Base-by-base conservation (phyloP, 1,140 invertebrate species). In the Anthonomus grandis region DNA sequence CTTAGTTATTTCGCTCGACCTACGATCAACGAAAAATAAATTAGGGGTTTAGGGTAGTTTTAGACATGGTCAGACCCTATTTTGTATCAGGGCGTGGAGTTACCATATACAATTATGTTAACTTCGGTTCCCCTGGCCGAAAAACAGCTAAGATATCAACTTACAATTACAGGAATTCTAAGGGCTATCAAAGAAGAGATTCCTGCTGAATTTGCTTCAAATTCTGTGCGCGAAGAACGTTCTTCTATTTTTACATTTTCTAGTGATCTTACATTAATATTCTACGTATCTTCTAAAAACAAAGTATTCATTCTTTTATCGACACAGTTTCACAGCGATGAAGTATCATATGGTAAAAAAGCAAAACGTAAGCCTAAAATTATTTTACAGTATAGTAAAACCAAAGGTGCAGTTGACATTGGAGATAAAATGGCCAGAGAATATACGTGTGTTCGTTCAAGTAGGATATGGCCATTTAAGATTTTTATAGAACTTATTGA, bases 201-300 rank as follows among this genome's bases (percentile, higher is more conserved):
- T 39, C 49, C 27, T 46, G 17, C n/a, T 21, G 46, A 49, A 13
- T 49, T 34, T 49, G 24, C 31, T 17, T 22, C 49, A 12, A 39
- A 51, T 39, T 39, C 34, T 39, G 13, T 18, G 49, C 49, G 49
- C 23, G 18, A 36, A 51, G 36, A 44, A 51, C 31, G 18, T 4
- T 51, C 49, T n/a, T 39, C 31, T 51, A 41, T 42, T 36, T 51
- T 41, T 51, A n/a, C 17, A 9, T 44, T 51, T 51, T 51, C 27
- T 51, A 39, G 42, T 39, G 27, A 31, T 31, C 27, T 31, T n/a
- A 31, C 27, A 31, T 31, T 31, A 31, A n/a, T 31, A 31, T 31
- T n/a, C 27, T 31, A 31, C n/a, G 27, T 31, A 31, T n/a, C 27
- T 31, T n/a, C 6, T 31, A 31, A 31, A 31, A 31, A 31, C 6